A percentile compares a stretch with the other conserved stretches of the same genome.
These are phyloP conservation scores for Ochropleura plecta DNA, from an alignment of 2,888 invertebrate genomes.

Conservation along the genomic window DNA sequence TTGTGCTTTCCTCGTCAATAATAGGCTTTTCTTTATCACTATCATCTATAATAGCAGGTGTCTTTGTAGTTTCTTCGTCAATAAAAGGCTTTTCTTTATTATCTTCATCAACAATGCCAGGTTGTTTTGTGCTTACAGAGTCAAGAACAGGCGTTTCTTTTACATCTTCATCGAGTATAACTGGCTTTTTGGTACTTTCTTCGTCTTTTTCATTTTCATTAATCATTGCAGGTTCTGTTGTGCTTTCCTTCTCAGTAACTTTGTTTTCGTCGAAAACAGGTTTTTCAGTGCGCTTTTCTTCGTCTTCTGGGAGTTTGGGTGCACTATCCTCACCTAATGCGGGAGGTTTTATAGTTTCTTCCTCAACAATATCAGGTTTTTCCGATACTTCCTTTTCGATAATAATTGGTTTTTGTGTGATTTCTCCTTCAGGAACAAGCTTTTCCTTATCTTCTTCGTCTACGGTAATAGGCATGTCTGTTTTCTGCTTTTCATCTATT, in stretches of 20 bases:
- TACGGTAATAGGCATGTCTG: slow-evolving; percentile 15
- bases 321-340: neutral
- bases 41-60: neutral
- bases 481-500: slow-evolving; percentile 2
- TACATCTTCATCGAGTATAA: neutral
- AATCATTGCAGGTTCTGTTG: neutral
- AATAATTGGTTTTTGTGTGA: slow-evolving; percentile 24
- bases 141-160: neutral
- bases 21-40: neutral
- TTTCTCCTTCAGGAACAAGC: slow-evolving; percentile 32
- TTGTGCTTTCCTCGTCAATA: slow-evolving; percentile 11
- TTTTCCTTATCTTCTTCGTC: slow-evolving; percentile 11
- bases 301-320: neutral
- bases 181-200: slow-evolving; percentile 19
- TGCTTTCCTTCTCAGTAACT: slow-evolving; percentile 3
- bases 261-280: slow-evolving; percentile 8
- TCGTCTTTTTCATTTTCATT: neutral
- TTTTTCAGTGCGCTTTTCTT: slow-evolving; percentile 8
- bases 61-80: neutral
- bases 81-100: neutral
- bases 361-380: slow-evolving; percentile 8
- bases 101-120: neutral
- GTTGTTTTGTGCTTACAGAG: neutral
- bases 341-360: slow-evolving; percentile 11
- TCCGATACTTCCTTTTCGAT: slow-evolving; percentile 46